phyloP scores from a whole-genome alignment of 2,797 vertebrate species.

The Urosaurus nigricauda region DNA sequence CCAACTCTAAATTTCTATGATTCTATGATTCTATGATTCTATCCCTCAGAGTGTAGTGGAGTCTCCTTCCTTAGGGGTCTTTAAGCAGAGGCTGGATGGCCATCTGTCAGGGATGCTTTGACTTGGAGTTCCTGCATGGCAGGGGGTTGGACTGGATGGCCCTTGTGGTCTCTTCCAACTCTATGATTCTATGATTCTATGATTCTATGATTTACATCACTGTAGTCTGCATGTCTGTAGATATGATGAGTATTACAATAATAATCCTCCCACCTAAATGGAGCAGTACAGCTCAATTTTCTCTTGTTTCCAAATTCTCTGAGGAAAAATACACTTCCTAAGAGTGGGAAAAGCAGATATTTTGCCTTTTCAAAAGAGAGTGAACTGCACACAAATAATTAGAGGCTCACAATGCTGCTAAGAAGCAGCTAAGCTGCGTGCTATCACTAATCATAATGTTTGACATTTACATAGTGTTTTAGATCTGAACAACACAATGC shows the following conservation, averaged over 20 bases:
- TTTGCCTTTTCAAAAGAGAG: conserved; percentile 7
- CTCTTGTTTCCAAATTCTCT: not conserved
- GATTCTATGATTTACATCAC: no score
- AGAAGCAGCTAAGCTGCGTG: not conserved
- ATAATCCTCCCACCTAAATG: not conserved
- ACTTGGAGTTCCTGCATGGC: no score
- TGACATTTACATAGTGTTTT: not conserved
- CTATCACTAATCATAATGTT: not conserved
- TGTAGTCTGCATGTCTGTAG: not conserved
- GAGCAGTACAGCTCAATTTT: not conserved
- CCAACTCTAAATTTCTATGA: no score
- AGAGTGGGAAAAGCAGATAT: not conserved
- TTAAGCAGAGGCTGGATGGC: no score
- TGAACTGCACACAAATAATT: not conserved
- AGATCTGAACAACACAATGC: not conserved
- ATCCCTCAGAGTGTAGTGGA: no score
- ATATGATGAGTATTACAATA: not conserved
- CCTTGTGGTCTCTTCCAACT: no score
- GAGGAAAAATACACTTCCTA: not conserved
- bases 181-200: no score
- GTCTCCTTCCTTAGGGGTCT: no score
- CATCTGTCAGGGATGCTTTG: no score
- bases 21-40: no score
- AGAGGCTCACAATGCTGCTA: not conserved
- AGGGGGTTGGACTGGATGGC: no score